Base-by-base conservation (phyloP, 2,888 invertebrate genomes). In the Scaptodrosophila latifasciaeformis region DNA sequence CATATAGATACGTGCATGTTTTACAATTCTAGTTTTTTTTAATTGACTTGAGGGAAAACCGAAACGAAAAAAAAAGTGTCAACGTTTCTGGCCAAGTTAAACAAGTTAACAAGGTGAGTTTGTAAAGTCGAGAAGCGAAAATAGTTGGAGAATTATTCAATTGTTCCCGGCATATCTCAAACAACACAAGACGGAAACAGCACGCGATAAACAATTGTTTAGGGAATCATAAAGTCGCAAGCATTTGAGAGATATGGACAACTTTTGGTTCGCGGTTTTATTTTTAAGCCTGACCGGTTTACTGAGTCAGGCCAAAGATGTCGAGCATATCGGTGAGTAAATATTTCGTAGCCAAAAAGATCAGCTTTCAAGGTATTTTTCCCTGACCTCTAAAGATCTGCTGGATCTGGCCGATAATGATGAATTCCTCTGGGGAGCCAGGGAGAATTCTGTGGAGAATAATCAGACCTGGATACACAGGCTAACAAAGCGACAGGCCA, bases 381-480 rank as follows among this genome's bases (percentile, higher is more conserved):
- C n/a, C n/a, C 34, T 56, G 18, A 30, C 9, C n/a, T 19, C 5
- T 19, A n/a, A n/a, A 85, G 84, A 84, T 74, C 65, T 84, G 45
- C 69, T 84, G 4, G 77, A 82, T 7, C 53, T 79, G 21, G 54
- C 59, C 43, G 82, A 83, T 59, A 84, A 82, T 42, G 69, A 78
- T 49, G 79, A 81, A 40, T 81, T 81, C 59, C 57, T 69, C 15
- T 81, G 84, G 82, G 72, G 79, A n/a, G 64, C 61, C 6, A 49
- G 57, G 9, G 81, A 81, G 54, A 83, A 83, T 45, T 45, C 49
- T 15, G 13, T 34, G 31, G 49, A 9, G 27, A 24, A 39, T 35
- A 58, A 57, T 55, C 70, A 62, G 51, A 49, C 64, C 19, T 30
- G 67, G 42, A 72, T 61, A 55, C 82, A 83, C 57, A 74, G 59